Conservation (phyloP, 2,797 vertebrate genomes). For the Vespertilio murinus region DNA sequence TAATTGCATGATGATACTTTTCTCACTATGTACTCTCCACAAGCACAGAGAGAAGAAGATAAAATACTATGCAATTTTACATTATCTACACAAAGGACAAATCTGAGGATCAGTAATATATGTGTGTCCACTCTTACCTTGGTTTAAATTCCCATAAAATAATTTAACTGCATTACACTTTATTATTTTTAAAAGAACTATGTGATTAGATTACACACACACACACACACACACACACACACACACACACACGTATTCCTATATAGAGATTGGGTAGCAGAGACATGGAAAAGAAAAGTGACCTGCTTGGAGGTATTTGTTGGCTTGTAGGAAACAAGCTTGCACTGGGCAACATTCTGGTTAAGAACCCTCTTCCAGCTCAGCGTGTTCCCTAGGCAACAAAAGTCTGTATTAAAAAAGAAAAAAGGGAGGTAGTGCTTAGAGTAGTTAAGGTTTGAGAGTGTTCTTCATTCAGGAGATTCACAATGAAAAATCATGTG, state of each 20-base stretch:
- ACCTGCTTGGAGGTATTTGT: constrained; percentile 27
- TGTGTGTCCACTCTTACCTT: not conserved
- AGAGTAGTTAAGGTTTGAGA: constrained; percentile 41
- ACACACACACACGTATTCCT: not conserved
- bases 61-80: not conserved
- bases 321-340: constrained; percentile 48
- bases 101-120: not conserved
- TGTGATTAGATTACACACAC: not conserved
- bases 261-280: not conserved
- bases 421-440: not conserved
- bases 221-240: too few species aligned
- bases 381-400: constrained; percentile 70
- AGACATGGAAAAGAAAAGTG: constrained; percentile 15
- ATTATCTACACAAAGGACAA: not conserved
- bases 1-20: constrained; percentile 14
- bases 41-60: not conserved
- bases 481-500: constrained; percentile 47
- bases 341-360: not conserved
- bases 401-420: constrained; percentile 10
- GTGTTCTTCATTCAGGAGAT: constrained; percentile 46
- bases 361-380: constrained; percentile 43
- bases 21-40: not conserved
- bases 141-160: constrained; percentile 42
- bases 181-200: not conserved
- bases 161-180: constrained; percentile 22